These are phyloP conservation scores for Eulacestoma nigropectus DNA, from an alignment of 2,113 vertebrate species.

Conservation along the genomic window DNA sequence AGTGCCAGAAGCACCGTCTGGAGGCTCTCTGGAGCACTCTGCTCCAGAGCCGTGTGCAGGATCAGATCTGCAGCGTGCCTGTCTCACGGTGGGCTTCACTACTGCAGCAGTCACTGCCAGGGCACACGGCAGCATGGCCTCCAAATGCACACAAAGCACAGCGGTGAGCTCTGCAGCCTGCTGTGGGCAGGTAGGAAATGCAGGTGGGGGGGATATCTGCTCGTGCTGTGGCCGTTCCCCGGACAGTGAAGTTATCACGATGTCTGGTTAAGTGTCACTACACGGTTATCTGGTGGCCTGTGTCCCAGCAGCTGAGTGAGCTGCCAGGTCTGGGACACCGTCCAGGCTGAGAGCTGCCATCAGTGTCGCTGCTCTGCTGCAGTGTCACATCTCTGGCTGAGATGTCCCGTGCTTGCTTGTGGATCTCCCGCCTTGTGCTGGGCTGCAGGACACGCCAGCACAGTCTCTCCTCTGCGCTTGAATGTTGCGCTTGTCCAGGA, in stretches of 20 bases:
- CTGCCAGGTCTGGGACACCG: neutral
- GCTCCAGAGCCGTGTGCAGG: neutral
- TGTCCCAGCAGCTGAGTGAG: neutral
- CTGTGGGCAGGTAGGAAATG: neutral
- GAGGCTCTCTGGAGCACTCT: neutral
- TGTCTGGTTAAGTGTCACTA: neutral
- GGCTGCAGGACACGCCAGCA: neutral
- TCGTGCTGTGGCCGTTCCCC: neutral
- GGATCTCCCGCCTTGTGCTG: neutral
- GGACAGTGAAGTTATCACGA: neutral
- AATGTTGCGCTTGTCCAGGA: neutral
- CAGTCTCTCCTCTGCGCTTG: neutral
- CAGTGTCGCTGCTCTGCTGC: neutral
- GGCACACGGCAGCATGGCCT: neutral
- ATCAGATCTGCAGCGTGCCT: neutral
- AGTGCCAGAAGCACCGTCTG: neutral
- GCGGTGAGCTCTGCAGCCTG: rapidly evolving
- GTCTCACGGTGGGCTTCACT: neutral
- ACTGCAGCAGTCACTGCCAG: neutral
- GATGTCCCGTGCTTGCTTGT: neutral
- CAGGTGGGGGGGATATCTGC: neutral
- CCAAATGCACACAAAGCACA: rapidly evolving
- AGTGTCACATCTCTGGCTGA: neutral
- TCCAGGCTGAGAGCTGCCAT: neutral
- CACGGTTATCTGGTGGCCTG: neutral